Base-by-base conservation (phyloP, 1,140 invertebrate species). In the Drosophila persimilis region DNA sequence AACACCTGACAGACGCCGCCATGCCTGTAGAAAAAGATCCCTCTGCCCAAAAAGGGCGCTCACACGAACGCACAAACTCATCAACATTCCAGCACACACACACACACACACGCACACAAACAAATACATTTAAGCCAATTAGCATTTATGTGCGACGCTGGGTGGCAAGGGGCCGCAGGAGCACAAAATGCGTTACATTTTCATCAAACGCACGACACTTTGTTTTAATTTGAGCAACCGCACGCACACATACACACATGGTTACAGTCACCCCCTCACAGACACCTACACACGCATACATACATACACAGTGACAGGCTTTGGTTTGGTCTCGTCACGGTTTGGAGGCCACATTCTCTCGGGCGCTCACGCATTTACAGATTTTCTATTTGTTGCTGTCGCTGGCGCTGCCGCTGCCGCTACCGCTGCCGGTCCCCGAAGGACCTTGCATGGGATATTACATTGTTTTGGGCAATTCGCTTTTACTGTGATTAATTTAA, bases 161-260 rank as follows among this genome's bases (percentile, higher is more conserved):
- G 57, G 48, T 58, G 74, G 53, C 69, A 50, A 43, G 8, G 31
- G 3, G 31, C 31, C 8, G 8, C 31, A 13, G 35, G 35, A 11
- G 53, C 73, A 59, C 62, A 69, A 81, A 81, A 85, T 80, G 83
- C 83, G 83, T 88, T 88, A 88, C 84, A 89, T 89, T 88, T 88
- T 89, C 83, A 88, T 88, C 84, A 88, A 88, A 88, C 78, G 84
- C 83, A 86, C 79, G 83, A 88, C 83, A 88, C 83, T 88, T 88
- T 88, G 83, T 88, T 88, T 88, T 88, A 88, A 88, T 88, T 88
- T 88, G 66, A 83, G 78, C 79, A 76, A 79, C 75, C 84, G 75
- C 83, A 89, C 84, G 72, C 83, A 76, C 54, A 75, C 83, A 86
- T 61, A 35, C 56, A 67, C 31, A 60, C 43, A 54, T 47, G 51